phyloP scores from a whole-genome alignment of 2,888 invertebrate genomes.

The Teinopalpus imperialis region DNA sequence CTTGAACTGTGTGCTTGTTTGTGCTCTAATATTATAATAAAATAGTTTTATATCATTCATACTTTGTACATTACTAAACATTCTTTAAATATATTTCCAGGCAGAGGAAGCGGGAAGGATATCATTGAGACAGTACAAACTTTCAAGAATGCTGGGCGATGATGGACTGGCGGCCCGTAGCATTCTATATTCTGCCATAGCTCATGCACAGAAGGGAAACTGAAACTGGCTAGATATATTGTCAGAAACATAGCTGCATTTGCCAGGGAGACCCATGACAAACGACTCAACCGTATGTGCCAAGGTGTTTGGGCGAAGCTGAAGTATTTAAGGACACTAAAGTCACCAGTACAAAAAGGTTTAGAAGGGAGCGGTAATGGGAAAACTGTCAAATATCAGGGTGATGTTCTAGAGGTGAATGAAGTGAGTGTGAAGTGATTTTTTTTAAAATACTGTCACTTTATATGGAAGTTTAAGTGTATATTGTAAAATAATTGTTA shows the following conservation, averaged over 20 bases:
- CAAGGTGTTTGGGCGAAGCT: constrained; percentile 93
- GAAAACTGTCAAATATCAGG: constrained; percentile 24
- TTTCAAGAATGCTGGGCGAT: constrained; percentile 92
- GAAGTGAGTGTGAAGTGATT: constrained; percentile 4
- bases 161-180: constrained; percentile 91
- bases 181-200: constrained; percentile 92
- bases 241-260: constrained; percentile 69
- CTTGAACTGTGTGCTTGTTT: too few relatives aligned
- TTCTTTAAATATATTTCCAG: too few relatives aligned
- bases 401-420: background rate
- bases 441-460: too few relatives aligned
- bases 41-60: too few relatives aligned
- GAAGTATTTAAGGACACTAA: constrained; percentile 75
- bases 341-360: constrained; percentile 21
- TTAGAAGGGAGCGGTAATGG: constrained; percentile 33
- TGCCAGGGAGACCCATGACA: constrained; percentile 78
- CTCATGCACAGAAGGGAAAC: constrained; percentile 91
- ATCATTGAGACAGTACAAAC: constrained; percentile 90
- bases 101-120: constrained; percentile 95
- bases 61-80: too few relatives aligned
- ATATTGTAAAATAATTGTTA: too few relatives aligned
- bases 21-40: too few relatives aligned
- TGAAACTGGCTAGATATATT: constrained; percentile 84
- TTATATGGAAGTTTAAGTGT: too few relatives aligned
- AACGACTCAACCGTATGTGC: constrained; percentile 89